Evolutionary conservation across 2,113 vertebrate genomes (phyloP).

Genomic region (Labeo rohita): DNA sequence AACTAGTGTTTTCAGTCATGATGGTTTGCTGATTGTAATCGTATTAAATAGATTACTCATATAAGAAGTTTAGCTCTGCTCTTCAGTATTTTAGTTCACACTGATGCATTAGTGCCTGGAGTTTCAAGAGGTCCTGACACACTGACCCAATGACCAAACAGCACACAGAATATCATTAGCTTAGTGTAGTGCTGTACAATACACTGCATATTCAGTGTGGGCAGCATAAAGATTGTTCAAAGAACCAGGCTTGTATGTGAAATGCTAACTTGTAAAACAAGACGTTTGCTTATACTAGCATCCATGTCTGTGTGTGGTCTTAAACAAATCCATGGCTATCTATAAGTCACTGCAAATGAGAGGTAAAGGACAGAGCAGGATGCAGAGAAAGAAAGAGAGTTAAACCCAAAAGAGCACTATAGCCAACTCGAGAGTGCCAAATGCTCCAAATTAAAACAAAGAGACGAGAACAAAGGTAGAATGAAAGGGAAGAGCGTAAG

Average conservation of each 20-base stretch:
- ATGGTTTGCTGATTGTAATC: background rate
- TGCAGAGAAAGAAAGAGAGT: constrained; percentile 6
- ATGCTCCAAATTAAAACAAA: constrained; percentile 46
- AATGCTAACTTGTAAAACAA: background rate
- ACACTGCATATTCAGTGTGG: background rate
- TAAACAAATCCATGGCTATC: constrained; percentile 2
- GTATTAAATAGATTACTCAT: background rate
- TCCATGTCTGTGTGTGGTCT: constrained; percentile 51
- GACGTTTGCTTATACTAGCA: background rate
- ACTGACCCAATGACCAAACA: background rate
- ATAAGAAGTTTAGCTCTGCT: background rate
- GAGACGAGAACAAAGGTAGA: constrained; percentile 59
- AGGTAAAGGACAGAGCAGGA: constrained; percentile 10
- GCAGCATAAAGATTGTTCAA: background rate
- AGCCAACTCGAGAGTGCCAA: constrained; percentile 14
- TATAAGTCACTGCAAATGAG: constrained; percentile 11
- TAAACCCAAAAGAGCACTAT: background rate
- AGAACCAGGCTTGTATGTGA: background rate
- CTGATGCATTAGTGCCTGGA: background rate
- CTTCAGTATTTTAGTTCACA: background rate
- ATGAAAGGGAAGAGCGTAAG: constrained; percentile 36
- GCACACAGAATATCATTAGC: background rate
- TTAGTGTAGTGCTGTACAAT: background rate
- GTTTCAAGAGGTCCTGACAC: background rate
- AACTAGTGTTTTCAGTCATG: background rate